These are phyloP conservation scores for Thinocorus orbignyianus DNA, from an alignment of 2,113 vertebrate genomes.

Conservation along the genomic window DNA sequence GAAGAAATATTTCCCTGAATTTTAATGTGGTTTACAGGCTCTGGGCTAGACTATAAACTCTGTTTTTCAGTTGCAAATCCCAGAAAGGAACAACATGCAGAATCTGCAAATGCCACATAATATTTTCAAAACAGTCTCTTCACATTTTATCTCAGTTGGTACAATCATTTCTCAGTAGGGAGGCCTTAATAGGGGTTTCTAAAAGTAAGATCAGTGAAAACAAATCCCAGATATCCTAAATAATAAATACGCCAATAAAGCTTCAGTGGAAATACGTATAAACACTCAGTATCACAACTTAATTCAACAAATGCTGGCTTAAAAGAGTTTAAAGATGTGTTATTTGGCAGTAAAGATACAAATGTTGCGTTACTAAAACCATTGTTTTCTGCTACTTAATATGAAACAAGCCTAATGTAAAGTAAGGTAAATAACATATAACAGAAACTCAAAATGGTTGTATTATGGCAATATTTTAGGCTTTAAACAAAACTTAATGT, in stretches of 20 bases:
- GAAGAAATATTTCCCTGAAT: constrained; percentile 29
- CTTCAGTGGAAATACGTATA: neutral
- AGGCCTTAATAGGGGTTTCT: neutral
- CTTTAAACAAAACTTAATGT: neutral
- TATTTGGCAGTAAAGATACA: neutral
- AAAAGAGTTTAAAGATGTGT: neutral
- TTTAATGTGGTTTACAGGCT: constrained; percentile 26
- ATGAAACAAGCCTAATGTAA: neutral
- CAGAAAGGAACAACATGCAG: neutral
- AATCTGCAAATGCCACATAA: neutral
- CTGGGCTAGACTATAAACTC: neutral
- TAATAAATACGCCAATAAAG: neutral
- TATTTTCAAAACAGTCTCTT: neutral
- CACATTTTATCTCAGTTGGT: neutral
- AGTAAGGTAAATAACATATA: neutral
- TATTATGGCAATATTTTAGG: neutral
- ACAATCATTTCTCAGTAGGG: neutral
- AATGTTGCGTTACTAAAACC: neutral
- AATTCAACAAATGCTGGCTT: neutral
- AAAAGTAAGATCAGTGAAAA: neutral
- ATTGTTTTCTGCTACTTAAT: neutral
- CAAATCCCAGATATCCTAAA: neutral
- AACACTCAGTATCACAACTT: neutral
- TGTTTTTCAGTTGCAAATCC: neutral
- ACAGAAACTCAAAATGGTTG: neutral